A percentile compares a stretch with the other conserved stretches of the same genome.
Conservation (phyloP, 2,888 invertebrate species). For the Idaea aversata region DNA sequence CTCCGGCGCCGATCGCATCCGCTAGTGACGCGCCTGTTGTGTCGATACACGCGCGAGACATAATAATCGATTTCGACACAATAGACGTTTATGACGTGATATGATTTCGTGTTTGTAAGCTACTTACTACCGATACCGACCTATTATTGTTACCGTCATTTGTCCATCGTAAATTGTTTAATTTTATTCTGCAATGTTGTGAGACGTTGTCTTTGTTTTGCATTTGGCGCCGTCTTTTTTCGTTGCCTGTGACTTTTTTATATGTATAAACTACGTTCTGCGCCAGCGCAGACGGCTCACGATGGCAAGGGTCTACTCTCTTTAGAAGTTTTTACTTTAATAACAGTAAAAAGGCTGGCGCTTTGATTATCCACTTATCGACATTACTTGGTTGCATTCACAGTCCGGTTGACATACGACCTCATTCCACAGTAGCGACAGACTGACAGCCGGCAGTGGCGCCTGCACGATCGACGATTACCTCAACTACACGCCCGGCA, state of each 20-base stretch:
- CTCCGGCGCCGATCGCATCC: conserved; percentile 66
- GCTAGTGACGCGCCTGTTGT: conserved; percentile 62
- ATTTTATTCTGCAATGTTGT: not conserved
- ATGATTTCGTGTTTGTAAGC: conserved; percentile 29
- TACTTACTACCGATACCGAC: conserved; percentile 8
- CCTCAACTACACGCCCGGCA: conserved; percentile 55
- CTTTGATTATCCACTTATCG: conserved; percentile 49
- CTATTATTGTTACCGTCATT: not conserved
- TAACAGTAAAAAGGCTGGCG: conserved; percentile 27
- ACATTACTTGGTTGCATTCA: conserved; percentile 46
- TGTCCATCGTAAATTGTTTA: conserved; percentile 21
- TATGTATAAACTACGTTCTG: not conserved
- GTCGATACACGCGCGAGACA: conserved; percentile 49
- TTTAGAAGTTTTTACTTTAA: conserved; percentile 7
- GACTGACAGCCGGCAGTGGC: conserved; percentile 31
- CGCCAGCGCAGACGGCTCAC: not conserved
- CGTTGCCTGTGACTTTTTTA: not conserved
- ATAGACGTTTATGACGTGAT: conserved; percentile 36
- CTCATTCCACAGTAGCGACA: conserved; percentile 48
- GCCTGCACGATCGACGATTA: conserved; percentile 60
- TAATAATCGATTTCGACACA: conserved; percentile 51
- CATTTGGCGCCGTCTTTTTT: too few species aligned
- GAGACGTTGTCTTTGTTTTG: not conserved
- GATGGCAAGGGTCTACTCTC: not conserved
- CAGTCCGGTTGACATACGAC: conserved; percentile 46